Evolutionary conservation across 2,888 invertebrate species (phyloP).

Genomic region (Electrophaes corylata): DNA sequence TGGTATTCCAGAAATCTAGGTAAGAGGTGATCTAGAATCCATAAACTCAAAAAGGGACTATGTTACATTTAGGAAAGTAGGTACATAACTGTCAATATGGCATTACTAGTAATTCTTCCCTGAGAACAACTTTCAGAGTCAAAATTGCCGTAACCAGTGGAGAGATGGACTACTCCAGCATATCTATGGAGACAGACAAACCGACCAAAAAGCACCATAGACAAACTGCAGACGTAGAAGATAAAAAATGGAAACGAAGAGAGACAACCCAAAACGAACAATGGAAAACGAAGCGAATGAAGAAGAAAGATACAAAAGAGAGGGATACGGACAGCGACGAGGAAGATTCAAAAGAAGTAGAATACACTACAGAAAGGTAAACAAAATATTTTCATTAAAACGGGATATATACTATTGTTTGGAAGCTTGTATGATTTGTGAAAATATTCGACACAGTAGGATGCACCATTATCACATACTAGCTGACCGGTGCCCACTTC

Average conservation of each 20-base stretch:
- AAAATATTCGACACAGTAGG: too few species aligned
- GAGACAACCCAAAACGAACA: background rate
- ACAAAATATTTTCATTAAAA: too few species aligned
- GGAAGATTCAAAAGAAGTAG: background rate
- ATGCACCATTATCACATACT: too few species aligned
- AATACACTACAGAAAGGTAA: conserved; percentile 11
- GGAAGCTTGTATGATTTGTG: too few species aligned
- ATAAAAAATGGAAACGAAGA: background rate
- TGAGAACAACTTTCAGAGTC: conserved; percentile 22
- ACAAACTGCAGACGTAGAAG: background rate
- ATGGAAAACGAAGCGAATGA: background rate
- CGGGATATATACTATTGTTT: too few species aligned
- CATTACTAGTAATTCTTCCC: conserved; percentile 26
- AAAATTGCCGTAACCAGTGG: background rate
- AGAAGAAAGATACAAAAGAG: background rate
- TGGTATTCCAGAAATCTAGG: too few species aligned
- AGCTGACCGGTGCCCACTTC: too few species aligned
- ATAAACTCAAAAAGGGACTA: too few species aligned
- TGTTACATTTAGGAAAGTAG: too few species aligned
- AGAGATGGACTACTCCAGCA: conserved; percentile 12
- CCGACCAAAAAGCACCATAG: background rate
- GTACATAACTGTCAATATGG: background rate
- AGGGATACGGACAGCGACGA: conserved; percentile 1
- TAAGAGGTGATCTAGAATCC: too few species aligned
- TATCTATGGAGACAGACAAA: conserved; percentile 9